Percentiles rank a stretch among this genome's conserved stretches.
Conservation (phyloP, 2,888 invertebrate species). For the Anarsia innoxiella region DNA sequence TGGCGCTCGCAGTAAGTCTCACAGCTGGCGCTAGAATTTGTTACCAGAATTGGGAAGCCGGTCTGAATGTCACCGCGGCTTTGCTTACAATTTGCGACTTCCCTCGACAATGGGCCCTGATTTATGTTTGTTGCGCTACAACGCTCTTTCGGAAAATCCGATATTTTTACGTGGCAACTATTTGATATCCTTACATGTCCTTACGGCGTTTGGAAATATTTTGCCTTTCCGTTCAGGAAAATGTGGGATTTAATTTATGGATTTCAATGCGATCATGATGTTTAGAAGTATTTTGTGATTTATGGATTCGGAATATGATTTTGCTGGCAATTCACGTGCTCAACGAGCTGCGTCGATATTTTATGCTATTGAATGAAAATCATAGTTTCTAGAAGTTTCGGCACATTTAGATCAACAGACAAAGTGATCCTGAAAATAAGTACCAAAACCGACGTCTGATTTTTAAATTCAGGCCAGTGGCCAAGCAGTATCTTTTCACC, state of each 20-base stretch:
- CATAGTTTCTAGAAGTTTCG: too few relatives aligned
- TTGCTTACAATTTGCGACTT: conserved; percentile 47
- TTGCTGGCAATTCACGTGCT: too few relatives aligned
- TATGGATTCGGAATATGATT: neutral
- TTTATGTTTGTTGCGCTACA: conserved; percentile 43
- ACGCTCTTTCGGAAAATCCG: conserved; percentile 36
- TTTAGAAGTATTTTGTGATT: neutral
- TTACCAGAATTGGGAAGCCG: neutral
- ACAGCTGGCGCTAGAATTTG: too few relatives aligned
- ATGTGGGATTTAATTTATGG: neutral
- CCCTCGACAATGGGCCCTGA: conserved; percentile 46
- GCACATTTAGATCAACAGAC: too few relatives aligned
- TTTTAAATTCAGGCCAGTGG: too few relatives aligned
- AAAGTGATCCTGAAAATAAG: too few relatives aligned
- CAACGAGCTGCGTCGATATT: too few relatives aligned
- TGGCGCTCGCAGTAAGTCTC: too few relatives aligned
- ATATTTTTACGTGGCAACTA: conserved; percentile 5
- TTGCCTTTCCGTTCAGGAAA: neutral
- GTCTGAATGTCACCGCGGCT: too few relatives aligned
- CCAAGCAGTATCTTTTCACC: too few relatives aligned
- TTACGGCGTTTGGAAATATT: neutral
- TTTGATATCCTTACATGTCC: neutral
- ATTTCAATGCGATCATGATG: neutral
- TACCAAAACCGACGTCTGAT: too few relatives aligned
- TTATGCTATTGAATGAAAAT: too few relatives aligned